Conservation (phyloP, 1,140 invertebrate species). For the Camponotus vicinus region DNA sequence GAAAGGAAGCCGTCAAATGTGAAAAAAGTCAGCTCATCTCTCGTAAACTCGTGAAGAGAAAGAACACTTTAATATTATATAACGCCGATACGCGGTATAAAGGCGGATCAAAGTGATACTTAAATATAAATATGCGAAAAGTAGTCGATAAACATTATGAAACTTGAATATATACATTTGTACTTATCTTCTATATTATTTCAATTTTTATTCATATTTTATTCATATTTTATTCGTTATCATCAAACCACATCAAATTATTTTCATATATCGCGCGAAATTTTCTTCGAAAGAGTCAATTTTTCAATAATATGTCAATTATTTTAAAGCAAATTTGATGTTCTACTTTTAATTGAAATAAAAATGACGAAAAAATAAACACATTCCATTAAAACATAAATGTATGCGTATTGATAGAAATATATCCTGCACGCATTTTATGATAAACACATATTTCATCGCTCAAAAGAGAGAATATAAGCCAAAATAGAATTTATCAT, state of each 20-base stretch:
- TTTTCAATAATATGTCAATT: neutral
- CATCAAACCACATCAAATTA: neutral
- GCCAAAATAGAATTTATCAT: neutral
- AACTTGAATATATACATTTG: neutral
- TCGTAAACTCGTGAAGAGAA: constrained; percentile 20
- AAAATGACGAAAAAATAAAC: constrained; percentile 11
- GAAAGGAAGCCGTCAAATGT: constrained; percentile 15
- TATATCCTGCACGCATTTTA: neutral
- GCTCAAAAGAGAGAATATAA: neutral
- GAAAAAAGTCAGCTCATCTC: constrained; percentile 37
- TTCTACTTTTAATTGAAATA: neutral
- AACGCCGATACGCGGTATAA: neutral
- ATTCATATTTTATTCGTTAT: neutral
- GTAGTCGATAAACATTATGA: neutral
- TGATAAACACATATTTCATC: constrained; percentile 14
- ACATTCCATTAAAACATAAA: constrained; percentile 13
- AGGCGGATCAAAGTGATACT: constrained; percentile 26
- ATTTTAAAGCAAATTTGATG: constrained; percentile 4
- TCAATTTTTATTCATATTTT: neutral
- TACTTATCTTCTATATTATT: neutral
- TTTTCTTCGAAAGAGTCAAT: neutral
- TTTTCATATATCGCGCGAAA: neutral
- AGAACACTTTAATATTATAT: constrained; percentile 18
- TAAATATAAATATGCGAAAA: constrained; percentile 8
- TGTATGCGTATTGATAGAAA: neutral